Conservation (phyloP, 2,797 vertebrate genomes). For the Lateolabrax maculatus region DNA sequence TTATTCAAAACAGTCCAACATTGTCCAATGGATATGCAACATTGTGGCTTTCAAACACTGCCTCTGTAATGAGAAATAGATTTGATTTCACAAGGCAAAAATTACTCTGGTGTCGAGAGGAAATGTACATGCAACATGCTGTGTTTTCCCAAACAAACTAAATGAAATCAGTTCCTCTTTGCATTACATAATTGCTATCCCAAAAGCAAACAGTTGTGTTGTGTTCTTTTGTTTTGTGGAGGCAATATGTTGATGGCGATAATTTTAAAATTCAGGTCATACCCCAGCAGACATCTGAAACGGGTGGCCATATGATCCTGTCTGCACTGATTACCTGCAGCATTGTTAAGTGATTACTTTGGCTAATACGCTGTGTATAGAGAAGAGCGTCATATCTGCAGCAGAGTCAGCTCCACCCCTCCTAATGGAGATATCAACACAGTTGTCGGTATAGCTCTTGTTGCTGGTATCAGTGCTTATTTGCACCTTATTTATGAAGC, state of each 20-base stretch:
- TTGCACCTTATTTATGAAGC: constrained; percentile 57
- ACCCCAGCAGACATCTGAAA: constrained; percentile 63
- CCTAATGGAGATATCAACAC: constrained; percentile 63
- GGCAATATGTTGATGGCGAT: constrained; percentile 7
- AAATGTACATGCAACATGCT: constrained; percentile 44
- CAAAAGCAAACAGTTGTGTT: constrained; percentile 38
- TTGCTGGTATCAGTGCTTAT: constrained; percentile 54
- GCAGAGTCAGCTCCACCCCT: constrained; percentile 34
- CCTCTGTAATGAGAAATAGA: constrained; percentile 75
- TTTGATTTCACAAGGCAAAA: constrained; percentile 69
- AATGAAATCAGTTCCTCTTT: constrained; percentile 61
- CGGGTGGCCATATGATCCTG: constrained; percentile 65
- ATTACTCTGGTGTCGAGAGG: constrained; percentile 49
- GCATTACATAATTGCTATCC: constrained; percentile 22
- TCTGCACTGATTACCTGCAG: constrained; percentile 73
- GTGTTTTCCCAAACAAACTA: constrained; percentile 39
- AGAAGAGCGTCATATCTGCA: constrained; percentile 59
- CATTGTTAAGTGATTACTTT: constrained; percentile 61
- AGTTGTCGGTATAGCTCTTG: constrained; percentile 46
- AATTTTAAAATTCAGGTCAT: constrained; percentile 59
- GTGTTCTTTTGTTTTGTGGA: constrained; percentile 6
- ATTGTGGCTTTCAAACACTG: constrained; percentile 40
- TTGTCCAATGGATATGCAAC: constrained; percentile 58
- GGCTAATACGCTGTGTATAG: constrained; percentile 71
- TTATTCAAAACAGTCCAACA: constrained; percentile 46